These are phyloP conservation scores for Pachyrhynchus sulphureomaculatus DNA, from an alignment of 1,140 invertebrate genomes.

Conservation along the genomic window DNA sequence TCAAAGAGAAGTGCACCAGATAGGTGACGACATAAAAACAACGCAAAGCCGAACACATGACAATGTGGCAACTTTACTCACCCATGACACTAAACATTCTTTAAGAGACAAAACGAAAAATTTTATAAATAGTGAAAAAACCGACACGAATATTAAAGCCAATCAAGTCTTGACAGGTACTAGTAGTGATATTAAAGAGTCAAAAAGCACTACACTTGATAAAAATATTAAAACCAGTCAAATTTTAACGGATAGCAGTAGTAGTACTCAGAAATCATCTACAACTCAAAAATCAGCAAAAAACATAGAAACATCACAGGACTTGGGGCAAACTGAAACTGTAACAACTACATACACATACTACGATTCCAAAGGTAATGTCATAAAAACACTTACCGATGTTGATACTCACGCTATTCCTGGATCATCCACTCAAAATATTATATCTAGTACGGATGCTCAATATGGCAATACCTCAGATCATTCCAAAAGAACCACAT, in stretches of 20 bases:
- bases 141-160: conserved; percentile 14
- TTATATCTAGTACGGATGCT: not conserved
- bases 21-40: conserved; percentile 39
- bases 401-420: conserved; percentile 36
- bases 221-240: conserved; percentile 9
- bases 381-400: conserved; percentile 42
- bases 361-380: conserved; percentile 47
- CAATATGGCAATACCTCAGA: not conserved
- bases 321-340: conserved; percentile 30
- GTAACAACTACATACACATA: conserved; percentile 44
- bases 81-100: conserved; percentile 20
- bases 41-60: conserved; percentile 19
- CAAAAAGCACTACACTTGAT: not conserved
- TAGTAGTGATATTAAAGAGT: not conserved
- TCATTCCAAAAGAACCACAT: conserved; percentile 11
- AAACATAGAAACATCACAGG: conserved; percentile 14
- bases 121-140: conserved; percentile 29
- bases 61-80: conserved; percentile 1
- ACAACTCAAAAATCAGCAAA: not conserved
- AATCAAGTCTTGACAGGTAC: not conserved
- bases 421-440: not conserved
- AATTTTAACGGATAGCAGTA: conserved; percentile 6
- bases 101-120: conserved; percentile 19
- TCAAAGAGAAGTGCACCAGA: conserved; percentile 42
- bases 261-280: not conserved